Conservation (phyloP, 2,113 vertebrate species). For the Glareola pratincola region DNA sequence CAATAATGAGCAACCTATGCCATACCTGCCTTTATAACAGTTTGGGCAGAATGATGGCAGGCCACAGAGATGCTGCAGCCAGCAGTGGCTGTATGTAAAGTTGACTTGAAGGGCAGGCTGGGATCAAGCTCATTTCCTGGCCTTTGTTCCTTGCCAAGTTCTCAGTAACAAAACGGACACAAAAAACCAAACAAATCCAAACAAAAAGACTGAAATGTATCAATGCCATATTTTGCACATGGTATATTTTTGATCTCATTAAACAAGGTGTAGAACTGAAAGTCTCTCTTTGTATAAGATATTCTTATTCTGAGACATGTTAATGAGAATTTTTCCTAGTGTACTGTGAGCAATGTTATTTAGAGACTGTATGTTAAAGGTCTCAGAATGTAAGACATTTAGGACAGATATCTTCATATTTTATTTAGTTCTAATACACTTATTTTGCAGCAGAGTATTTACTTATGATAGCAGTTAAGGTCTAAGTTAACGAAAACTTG, state of each 20-base stretch:
- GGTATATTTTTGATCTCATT: neutral
- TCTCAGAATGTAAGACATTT: neutral
- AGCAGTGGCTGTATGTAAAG: fast-evolving
- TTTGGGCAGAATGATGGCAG: neutral
- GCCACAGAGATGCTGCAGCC: neutral
- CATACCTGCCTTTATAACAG: neutral
- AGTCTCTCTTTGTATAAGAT: neutral
- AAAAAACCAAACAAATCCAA: neutral
- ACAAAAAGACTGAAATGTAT: neutral
- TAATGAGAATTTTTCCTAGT: neutral
- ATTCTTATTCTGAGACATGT: neutral
- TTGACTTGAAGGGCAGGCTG: neutral
- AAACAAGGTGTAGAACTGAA: neutral
- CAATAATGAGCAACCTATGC: neutral
- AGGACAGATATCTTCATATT: neutral
- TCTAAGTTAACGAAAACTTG: neutral
- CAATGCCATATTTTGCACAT: neutral
- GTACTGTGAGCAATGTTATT: neutral
- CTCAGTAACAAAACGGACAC: neutral
- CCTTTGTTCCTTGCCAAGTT: neutral
- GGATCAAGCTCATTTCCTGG: neutral
- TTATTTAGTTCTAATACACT: neutral
- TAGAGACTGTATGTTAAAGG: neutral
- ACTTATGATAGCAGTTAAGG: neutral
- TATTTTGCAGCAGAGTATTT: neutral